Percentiles rank a stretch among this genome's conserved stretches.
Conservation (phyloP, 1,140 invertebrate species). For the Phthorimaea operculella region DNA sequence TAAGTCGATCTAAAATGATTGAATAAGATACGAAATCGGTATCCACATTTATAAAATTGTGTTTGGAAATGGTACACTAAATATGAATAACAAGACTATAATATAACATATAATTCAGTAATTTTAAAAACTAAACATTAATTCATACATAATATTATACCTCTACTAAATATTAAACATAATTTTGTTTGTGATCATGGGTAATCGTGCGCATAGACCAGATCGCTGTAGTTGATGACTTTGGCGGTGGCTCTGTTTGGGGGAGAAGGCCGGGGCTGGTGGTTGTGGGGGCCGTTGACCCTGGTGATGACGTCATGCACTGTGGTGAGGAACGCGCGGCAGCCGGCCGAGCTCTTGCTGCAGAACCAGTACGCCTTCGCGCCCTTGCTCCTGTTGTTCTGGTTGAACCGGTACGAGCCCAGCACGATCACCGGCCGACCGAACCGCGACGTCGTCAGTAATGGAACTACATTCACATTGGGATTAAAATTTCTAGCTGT, state of each 20-base stretch:
- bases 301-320: not conserved
- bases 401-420: constrained; percentile 11
- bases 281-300: not conserved
- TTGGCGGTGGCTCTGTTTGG: not conserved
- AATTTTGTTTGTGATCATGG: too few relatives aligned
- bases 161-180: too few relatives aligned
- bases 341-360: constrained; percentile 3
- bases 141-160: too few relatives aligned
- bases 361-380: constrained; percentile 6
- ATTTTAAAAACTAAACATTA: too few relatives aligned
- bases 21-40: too few relatives aligned
- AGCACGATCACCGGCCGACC: constrained; percentile 14
- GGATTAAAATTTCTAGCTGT: too few relatives aligned
- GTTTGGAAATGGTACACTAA: too few relatives aligned
- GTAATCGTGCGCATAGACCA: not conserved
- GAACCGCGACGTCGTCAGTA: constrained; percentile 8
- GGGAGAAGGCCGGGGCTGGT: not conserved
- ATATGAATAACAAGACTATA: too few relatives aligned
- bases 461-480: not conserved
- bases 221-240: not conserved
- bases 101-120: too few relatives aligned
- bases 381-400: not conserved
- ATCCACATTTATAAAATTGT: too few relatives aligned
- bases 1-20: too few relatives aligned
- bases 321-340: constrained; percentile 7